A percentile compares a stretch with the other conserved stretches of the same genome.
Evolutionary conservation across 2,797 vertebrate species (phyloP).

Genomic region (Pseudotriccus pelzelni): DNA sequence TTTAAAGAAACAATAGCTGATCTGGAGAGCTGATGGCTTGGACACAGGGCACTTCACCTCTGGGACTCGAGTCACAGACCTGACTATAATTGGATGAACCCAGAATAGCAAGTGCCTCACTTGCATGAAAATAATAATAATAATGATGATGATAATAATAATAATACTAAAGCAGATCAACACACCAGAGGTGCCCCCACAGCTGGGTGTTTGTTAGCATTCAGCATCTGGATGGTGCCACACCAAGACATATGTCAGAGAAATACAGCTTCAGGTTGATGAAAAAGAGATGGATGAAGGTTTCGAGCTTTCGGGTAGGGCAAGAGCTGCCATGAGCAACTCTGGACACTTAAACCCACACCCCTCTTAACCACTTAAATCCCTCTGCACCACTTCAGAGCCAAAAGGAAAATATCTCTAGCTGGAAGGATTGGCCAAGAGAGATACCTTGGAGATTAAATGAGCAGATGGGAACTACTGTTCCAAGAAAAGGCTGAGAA

Average conservation of each 20-base stretch:
- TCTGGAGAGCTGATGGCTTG: constrained; percentile 61
- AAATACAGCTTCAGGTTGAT: not conserved
- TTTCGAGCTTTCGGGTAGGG: not conserved
- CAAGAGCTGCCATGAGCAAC: fast-evolving
- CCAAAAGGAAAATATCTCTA: not conserved
- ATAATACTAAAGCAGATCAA: not conserved
- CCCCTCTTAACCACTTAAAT: not conserved
- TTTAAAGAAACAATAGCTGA: constrained; percentile 69
- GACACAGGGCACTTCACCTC: constrained; percentile 26
- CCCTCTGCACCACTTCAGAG: not conserved
- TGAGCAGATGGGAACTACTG: not conserved
- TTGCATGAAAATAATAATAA: not conserved
- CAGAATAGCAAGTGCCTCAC: not conserved
- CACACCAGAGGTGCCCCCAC: not conserved
- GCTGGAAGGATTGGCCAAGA: not conserved
- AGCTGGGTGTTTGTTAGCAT: not conserved
- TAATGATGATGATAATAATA: not conserved
- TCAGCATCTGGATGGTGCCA: not conserved
- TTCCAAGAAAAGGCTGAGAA: not conserved
- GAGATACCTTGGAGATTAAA: not conserved
- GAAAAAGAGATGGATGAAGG: not conserved
- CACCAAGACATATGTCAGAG: not conserved
- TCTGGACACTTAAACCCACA: not conserved
- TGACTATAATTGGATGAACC: constrained; percentile 13
- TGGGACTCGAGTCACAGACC: not conserved